Evolutionary conservation across 1,140 invertebrate genomes (phyloP), one percentile per base, ranked within the genome.

Genomic region (Uloborus diversus): DNA sequence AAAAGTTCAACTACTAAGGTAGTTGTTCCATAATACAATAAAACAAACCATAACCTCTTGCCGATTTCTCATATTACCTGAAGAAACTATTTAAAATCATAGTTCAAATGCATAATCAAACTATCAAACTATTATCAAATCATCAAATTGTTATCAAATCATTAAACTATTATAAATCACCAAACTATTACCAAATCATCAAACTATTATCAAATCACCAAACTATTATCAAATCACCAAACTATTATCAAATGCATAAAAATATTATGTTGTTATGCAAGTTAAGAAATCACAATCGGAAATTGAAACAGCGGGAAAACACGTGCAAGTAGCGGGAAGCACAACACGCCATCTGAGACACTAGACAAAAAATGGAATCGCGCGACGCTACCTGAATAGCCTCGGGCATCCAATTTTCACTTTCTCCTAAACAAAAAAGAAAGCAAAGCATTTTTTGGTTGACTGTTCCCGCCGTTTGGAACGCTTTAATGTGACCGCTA

Each of bases 391-490:
- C 30, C 49, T 47, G 61, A 42, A 27, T 37, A 27, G 42, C 73
- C 73, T 76, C 47, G 56, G 73, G 69, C 27, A n/a, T 25, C 20
- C 25, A 53, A 20, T 56, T 59, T 28, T 65, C 59, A 65, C 61
- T 76, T 76, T 76, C 73, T 25, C 59, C 64, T 32, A 14, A 1
- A 27, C 49, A 57, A 61, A 28, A 32, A 33, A 28, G 28, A 68
- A 68, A 32, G 42, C 33, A 53, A 20, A 33, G 47, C 68, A 59
- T 71, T 71, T 59, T 75, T 75, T 51, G 11, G 62, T 75, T 51
- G 11, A 17, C 7, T 53, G 23, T 20, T n/a, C 20, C 5, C 56
- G 25, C 30, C 35, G 20, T 37, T n/a, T n/a, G 28, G 30, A 59
- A 59, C n/a, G n/a, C 20, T 30, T 51, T 3, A 28, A 30, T 13